A percentile compares a stretch with the other conserved stretches of the same genome.
Evolutionary conservation across 2,888 invertebrate species (phyloP).

Genomic region (Heteromurus nitidus): DNA sequence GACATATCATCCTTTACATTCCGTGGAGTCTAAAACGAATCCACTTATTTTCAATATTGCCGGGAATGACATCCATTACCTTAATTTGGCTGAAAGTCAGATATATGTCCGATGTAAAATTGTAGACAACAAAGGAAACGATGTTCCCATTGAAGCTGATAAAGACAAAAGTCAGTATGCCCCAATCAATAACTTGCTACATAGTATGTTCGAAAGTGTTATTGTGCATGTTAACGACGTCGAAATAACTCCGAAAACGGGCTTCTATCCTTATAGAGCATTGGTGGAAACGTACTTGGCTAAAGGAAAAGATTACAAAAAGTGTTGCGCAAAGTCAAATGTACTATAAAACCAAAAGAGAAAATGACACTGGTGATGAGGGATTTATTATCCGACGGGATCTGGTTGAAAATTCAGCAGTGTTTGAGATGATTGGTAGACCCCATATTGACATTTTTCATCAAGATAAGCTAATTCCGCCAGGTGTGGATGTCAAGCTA

Average conservation of each 20-base stretch:
- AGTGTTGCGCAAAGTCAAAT: slow-evolving; percentile 24
- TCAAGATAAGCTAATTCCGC: slow-evolving; percentile 16
- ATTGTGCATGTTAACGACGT: slow-evolving; percentile 22
- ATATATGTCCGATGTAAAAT: slow-evolving; percentile 37
- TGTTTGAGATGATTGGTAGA: slow-evolving; percentile 34
- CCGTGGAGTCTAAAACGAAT: background rate
- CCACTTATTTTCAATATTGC: slow-evolving; percentile 50
- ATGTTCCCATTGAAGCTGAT: background rate
- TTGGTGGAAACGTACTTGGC: slow-evolving; percentile 38
- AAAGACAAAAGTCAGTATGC: slow-evolving; percentile 7
- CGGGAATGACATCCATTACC: slow-evolving; percentile 55
- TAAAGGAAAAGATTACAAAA: slow-evolving; percentile 35
- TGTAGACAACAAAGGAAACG: background rate
- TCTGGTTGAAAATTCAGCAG: background rate
- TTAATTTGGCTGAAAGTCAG: slow-evolving; percentile 30
- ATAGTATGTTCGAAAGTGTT: slow-evolving; percentile 39
- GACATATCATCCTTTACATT: slow-evolving; percentile 28
- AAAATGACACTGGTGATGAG: background rate
- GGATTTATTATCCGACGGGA: background rate
- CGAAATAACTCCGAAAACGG: slow-evolving; percentile 30
- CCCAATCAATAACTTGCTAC: slow-evolving; percentile 51
- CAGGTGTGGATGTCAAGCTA: slow-evolving; percentile 14
- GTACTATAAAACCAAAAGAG: slow-evolving; percentile 55
- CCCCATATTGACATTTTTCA: slow-evolving; percentile 27
- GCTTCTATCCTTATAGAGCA: slow-evolving; percentile 34